phyloP scores from a whole-genome alignment of 2,113 vertebrate species.

The Strigops habroptila region DNA sequence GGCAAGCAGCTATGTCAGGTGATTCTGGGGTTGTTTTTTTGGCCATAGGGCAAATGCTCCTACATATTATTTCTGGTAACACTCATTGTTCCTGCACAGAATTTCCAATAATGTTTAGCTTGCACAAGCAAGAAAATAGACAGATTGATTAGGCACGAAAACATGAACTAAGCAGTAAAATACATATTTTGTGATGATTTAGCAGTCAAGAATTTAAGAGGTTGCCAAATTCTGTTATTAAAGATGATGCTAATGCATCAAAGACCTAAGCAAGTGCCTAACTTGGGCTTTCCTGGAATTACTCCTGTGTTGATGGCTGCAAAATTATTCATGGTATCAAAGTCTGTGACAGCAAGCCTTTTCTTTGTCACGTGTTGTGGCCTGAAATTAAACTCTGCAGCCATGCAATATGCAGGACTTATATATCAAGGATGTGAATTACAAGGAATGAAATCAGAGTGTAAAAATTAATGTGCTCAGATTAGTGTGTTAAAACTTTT shows the following conservation, averaged over 20 bases:
- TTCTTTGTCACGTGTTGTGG: neutral
- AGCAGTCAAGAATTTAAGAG: neutral
- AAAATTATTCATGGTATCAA: neutral
- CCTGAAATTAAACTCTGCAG: neutral
- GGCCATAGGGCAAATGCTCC: neutral
- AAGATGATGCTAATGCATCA: neutral
- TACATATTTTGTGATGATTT: neutral
- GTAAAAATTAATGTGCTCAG: neutral
- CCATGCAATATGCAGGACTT: neutral
- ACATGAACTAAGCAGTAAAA: neutral
- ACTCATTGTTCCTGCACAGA: neutral
- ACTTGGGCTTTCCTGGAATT: neutral
- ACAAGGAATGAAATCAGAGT: neutral
- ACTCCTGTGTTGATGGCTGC: neutral
- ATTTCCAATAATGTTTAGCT: neutral
- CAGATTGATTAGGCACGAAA: neutral
- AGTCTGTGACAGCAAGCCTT: neutral
- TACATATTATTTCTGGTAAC: neutral
- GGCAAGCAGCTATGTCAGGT: neutral
- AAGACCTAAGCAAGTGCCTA: neutral
- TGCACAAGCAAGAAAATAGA: neutral
- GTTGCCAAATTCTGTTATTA: neutral
- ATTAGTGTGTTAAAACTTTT: neutral
- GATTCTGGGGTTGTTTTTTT: neutral
- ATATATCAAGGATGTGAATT: neutral